Evolutionary conservation across 2,888 invertebrate species (phyloP).

Genomic region (Mechanitis messenoides): DNA sequence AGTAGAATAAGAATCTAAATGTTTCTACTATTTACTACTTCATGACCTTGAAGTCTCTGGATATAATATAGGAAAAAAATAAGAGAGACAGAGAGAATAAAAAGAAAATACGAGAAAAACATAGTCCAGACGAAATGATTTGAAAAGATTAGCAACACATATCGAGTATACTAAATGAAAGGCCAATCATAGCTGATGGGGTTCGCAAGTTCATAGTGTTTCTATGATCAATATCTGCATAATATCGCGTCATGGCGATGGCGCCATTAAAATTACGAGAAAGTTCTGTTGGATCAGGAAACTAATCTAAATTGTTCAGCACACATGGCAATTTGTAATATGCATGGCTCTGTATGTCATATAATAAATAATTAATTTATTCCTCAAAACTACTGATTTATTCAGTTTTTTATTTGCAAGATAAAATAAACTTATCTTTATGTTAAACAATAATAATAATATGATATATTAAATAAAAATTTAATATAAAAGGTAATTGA

Average conservation of each 20-base stretch:
- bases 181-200: conserved; percentile 28
- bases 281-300: conserved; percentile 48
- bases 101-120: too few relatives aligned
- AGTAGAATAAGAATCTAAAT: too few relatives aligned
- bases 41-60: too few relatives aligned
- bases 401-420: conserved; percentile 9
- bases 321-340: conserved; percentile 35
- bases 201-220: conserved; percentile 21
- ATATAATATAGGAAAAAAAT: too few relatives aligned
- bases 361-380: too few relatives aligned
- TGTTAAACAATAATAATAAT: conserved; percentile 20
- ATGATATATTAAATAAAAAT: background rate
- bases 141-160: too few relatives aligned
- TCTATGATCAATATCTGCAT: conserved; percentile 57
- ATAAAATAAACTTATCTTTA: conserved; percentile 23
- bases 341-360: conserved; percentile 38
- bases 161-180: background rate
- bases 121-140: too few relatives aligned
- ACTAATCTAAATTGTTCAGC: conserved; percentile 57
- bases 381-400: too few relatives aligned
- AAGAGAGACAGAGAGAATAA: too few relatives aligned
- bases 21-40: too few relatives aligned
- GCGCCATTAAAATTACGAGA: conserved; percentile 58
- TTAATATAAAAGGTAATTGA: conserved; percentile 21
- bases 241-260: conserved; percentile 50